phyloP scores from a whole-genome alignment of 1,140 invertebrate species.

The Tetragonula clypearis region DNA sequence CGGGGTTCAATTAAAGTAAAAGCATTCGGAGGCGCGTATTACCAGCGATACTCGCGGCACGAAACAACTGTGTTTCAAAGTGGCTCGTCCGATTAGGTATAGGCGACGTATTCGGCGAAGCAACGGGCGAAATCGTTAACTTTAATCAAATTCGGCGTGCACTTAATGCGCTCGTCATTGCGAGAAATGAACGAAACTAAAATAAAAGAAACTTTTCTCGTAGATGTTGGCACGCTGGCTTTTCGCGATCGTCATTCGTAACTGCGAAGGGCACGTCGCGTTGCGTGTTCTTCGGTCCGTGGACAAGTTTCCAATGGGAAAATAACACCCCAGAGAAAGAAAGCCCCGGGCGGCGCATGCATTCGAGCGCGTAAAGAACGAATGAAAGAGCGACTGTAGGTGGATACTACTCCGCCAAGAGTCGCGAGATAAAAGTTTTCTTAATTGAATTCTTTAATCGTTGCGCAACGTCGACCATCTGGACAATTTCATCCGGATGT shows the following conservation, averaged over 20 bases:
- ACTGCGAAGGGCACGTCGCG: conserved; percentile 29
- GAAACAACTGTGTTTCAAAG: background rate
- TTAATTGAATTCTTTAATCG: conserved; percentile 18
- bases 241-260: conserved; percentile 47
- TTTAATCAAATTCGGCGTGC: conserved; percentile 12
- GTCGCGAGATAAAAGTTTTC: background rate
- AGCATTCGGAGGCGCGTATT: background rate
- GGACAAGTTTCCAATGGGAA: conserved; percentile 11
- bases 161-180: conserved; percentile 7
- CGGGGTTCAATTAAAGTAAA: conserved; percentile 27
- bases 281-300: conserved; percentile 25
- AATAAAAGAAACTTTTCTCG: conserved; percentile 34
- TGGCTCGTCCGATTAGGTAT: background rate
- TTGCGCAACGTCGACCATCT: too few relatives aligned
- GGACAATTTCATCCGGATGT: background rate
- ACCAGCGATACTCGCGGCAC: background rate
- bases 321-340: background rate
- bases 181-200: background rate
- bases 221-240: conserved; percentile 27
- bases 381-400: background rate
- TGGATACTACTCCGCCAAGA: background rate
- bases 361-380: background rate
- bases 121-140: background rate
- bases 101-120: background rate
- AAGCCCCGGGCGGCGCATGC: background rate